phyloP scores from a whole-genome alignment of 2,113 vertebrate species.

The Brachyhypopomus occidentalis region DNA sequence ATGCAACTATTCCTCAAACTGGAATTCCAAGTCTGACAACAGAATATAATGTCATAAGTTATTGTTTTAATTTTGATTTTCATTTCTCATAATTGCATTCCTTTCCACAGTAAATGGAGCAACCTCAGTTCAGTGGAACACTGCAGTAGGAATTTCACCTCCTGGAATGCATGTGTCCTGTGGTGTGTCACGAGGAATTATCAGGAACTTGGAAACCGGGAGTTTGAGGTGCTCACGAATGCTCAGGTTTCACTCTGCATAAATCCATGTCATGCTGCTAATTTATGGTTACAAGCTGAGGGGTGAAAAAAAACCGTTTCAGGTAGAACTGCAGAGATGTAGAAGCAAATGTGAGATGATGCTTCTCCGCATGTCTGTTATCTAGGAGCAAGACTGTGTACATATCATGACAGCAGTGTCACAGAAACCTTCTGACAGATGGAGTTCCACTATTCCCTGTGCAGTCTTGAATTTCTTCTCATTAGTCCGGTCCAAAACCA shows the following conservation, averaged over 20 bases:
- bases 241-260: neutral
- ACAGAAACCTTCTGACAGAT: neutral
- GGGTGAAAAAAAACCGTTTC: neutral
- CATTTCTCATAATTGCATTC: constrained; percentile 68
- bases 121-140: constrained; percentile 25
- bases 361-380: neutral
- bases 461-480: constrained; percentile 22
- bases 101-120: constrained; percentile 21
- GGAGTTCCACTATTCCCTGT: constrained; percentile 8
- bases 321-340: neutral
- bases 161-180: neutral
- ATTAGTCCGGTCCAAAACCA: constrained; percentile 49
- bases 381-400: neutral
- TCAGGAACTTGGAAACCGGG: neutral
- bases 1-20: constrained; percentile 54
- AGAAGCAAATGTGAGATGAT: neutral
- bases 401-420: neutral
- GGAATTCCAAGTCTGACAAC: constrained; percentile 56
- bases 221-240: neutral
- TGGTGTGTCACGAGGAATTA: neutral
- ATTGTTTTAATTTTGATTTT: constrained; percentile 73
- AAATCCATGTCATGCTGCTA: neutral
- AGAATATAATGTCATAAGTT: constrained; percentile 60
- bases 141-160: constrained; percentile 7
- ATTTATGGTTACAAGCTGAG: neutral